Evolutionary conservation across 2,113 vertebrate species (phyloP), one percentile per base, ranked within the genome.

Genomic region (Bothrops jararaca): DNA sequence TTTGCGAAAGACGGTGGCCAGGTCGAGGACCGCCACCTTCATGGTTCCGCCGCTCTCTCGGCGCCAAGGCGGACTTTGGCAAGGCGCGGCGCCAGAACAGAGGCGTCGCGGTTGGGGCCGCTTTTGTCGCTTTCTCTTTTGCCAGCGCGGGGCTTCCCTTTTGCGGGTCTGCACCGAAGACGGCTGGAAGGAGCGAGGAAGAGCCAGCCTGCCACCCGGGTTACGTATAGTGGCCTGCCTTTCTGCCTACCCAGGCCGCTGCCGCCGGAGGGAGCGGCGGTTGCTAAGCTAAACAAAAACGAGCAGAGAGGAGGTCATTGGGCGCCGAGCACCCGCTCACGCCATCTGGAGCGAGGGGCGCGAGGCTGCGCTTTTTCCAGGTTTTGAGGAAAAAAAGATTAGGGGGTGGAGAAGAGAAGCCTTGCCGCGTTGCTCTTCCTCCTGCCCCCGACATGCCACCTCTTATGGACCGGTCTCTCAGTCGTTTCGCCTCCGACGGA

Each of bases 241-340:
- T 6, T 24, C n/a, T 13, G 53, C 74, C 64, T 91, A 60, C 58
- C 13, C 90, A 20, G n/a, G 93, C 86, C 92, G 87, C 29, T 64
- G 12, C 91, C 15, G 93, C 93, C 0, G 86, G 89, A 64, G 88
- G 94, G 50, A 45, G 53, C 0, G 95, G 90, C 92, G 93, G 97
- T 98, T 98, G 97, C 97, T 97, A 97, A 85, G 97, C 96, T 93
- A 97, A 97, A 97, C n/a, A 97, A 95, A 97, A 97, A 86, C 88
- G 29, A 94, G 95, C 94, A 56, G 92, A 1, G 15, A 23, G 94
- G 96, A 29, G n/a, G 95, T 94, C 96, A 96, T 97, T 92, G 95
- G n/a, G 96, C 93, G 86, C 93, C 92, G 8, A 90, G 45, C 90
- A 64, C 86, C 80, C n/a, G 9, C 80, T 23, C 53, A 2, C 18